A percentile compares a stretch with the other conserved stretches of the same genome.
These are phyloP conservation scores for Aphaenogaster ashmeadi DNA, from an alignment of 1,140 invertebrate species.

Conservation along the genomic window DNA sequence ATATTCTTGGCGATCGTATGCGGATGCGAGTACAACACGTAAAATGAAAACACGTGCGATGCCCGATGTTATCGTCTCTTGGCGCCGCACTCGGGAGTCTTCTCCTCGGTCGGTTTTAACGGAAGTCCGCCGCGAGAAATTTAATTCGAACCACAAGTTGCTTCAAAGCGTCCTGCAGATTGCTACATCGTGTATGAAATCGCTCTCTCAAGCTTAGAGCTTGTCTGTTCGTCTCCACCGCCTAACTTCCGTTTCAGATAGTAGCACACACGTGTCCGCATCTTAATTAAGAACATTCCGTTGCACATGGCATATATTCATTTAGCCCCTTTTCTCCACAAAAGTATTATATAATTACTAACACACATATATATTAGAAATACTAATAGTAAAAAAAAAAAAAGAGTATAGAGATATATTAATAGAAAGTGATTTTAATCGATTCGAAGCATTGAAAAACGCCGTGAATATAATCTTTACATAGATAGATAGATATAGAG, in stretches of 20 bases:
- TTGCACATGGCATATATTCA: not conserved
- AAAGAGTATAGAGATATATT: too few relatives aligned
- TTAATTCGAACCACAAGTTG: conserved; percentile 81
- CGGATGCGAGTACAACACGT: conserved; percentile 75
- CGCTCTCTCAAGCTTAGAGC: conserved; percentile 49
- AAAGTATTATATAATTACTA: conserved; percentile 6
- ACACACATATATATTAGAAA: not conserved
- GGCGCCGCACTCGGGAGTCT: conserved; percentile 74
- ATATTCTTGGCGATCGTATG: conserved; percentile 72
- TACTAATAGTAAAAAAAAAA: too few relatives aligned
- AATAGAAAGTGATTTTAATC: too few relatives aligned
- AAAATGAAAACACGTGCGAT: conserved; percentile 83
- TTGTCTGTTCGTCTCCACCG: conserved; percentile 35
- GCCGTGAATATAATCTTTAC: too few relatives aligned
- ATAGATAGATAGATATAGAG: conserved; percentile 6
- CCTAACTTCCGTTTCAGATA: conserved; percentile 43
- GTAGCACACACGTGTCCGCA: conserved; percentile 34
- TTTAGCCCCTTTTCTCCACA: not conserved
- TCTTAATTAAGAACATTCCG: conserved; percentile 68
- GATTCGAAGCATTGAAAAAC: too few relatives aligned
- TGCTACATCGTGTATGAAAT: conserved; percentile 61
- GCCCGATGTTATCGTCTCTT: conserved; percentile 79
- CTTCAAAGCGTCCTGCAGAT: conserved; percentile 54
- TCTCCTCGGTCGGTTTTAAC: conserved; percentile 76
- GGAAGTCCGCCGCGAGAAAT: conserved; percentile 81